Percentiles rank a stretch among this genome's conserved stretches.
phyloP scores from a whole-genome alignment of 2,888 invertebrate genomes.

The Nomada lathburiana region DNA sequence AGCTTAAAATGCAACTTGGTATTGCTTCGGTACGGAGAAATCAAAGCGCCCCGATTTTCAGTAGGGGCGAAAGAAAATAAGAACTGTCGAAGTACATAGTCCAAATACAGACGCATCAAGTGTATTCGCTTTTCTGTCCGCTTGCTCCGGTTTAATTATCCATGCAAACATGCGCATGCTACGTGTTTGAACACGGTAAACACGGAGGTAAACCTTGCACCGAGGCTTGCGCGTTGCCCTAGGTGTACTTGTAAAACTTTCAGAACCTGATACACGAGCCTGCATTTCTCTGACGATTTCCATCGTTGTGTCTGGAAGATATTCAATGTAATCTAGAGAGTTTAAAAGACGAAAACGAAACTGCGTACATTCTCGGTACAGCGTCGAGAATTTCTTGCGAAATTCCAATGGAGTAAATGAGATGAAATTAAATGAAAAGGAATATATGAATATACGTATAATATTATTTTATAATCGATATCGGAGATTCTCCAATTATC shows the following conservation, averaged over 20 bases:
- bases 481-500: not conserved
- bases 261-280: not conserved
- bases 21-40: not conserved
- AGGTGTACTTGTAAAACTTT: not conserved
- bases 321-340: not conserved
- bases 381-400: not conserved
- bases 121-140: not conserved
- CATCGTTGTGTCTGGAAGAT: not conserved
- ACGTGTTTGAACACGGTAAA: slow-evolving; percentile 26
- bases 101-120: not conserved
- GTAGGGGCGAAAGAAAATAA: too few relatives aligned
- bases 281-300: not conserved
- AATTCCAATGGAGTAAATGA: slow-evolving; percentile 3
- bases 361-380: not conserved
- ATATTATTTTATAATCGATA: not conserved
- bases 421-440: not conserved
- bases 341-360: slow-evolving; percentile 1
- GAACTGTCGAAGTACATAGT: too few relatives aligned
- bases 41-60: not conserved
- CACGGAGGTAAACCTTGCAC: not conserved
- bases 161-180: not conserved
- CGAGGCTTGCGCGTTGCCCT: not conserved
- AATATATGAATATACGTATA: not conserved
- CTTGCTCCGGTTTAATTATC: not conserved
- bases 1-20: not conserved